A percentile compares a stretch with the other conserved stretches of the same genome.
Conservation (phyloP, 2,113 vertebrate genomes). For the Pipa parva region DNA sequence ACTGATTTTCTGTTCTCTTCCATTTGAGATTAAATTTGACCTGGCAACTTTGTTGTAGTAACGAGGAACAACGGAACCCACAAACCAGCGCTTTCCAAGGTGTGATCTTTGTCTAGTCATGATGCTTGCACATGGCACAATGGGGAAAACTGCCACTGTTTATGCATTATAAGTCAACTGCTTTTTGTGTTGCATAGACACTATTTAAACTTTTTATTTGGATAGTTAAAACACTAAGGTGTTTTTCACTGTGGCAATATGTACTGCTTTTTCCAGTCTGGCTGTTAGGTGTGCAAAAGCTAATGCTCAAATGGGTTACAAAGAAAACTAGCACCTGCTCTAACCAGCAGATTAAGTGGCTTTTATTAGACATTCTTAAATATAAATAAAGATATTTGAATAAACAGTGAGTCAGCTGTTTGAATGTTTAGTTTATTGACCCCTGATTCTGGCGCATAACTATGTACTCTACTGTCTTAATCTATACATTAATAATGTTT, state of each 20-base stretch:
- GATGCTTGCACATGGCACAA: conserved; percentile 32
- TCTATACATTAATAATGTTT: too few species aligned
- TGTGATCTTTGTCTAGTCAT: conserved; percentile 50
- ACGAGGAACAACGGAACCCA: conserved; percentile 48
- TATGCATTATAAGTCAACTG: conserved; percentile 12
- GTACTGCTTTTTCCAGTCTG: neutral
- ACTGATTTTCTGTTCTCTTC: neutral
- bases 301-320: too few species aligned
- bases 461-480: too few species aligned
- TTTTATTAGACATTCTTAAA: too few species aligned
- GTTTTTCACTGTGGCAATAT: neutral
- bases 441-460: too few species aligned
- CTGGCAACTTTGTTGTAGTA: conserved; percentile 27
- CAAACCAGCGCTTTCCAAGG: conserved; percentile 28
- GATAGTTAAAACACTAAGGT: neutral
- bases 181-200: conserved; percentile 15
- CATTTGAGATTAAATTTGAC: neutral
- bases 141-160: conserved; percentile 18
- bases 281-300: neutral
- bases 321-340: too few species aligned
- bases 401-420: too few species aligned
- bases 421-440: too few species aligned
- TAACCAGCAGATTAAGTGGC: too few species aligned
- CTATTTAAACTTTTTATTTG: neutral
- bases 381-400: too few species aligned